These are phyloP conservation scores for Embiotoca jacksoni DNA, from an alignment of 2,113 vertebrate species.

Conservation along the genomic window DNA sequence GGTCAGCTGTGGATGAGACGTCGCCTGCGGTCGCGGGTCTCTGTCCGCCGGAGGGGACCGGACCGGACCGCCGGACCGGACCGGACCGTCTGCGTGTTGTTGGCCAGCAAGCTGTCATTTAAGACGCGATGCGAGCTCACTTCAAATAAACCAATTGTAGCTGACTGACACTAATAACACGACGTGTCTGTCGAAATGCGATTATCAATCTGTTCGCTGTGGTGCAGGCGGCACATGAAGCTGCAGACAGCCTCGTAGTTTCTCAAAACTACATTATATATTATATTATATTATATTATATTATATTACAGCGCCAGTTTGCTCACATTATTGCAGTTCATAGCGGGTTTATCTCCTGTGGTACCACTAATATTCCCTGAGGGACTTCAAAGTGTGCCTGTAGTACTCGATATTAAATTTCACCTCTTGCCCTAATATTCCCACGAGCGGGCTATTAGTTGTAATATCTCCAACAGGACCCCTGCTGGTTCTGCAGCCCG, in stretches of 20 bases:
- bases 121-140: no score
- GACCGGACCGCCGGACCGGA: no score
- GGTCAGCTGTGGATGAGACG: conserved; percentile 52
- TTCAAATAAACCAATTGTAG: conserved; percentile 16
- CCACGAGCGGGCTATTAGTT: conserved; percentile 3
- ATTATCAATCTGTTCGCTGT: conserved; percentile 52
- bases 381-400: not conserved
- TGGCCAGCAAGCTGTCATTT: no score
- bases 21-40: no score
- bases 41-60: no score
- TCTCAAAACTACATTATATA: not conserved
- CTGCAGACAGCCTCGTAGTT: conserved; percentile 25
- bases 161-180: conserved; percentile 41
- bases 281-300: conserved; percentile 2
- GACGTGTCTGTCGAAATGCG: conserved; percentile 45
- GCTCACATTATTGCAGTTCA: not conserved
- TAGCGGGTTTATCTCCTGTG: not conserved
- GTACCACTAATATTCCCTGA: conserved; percentile 10
- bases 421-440: not conserved
- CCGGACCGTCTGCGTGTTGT: no score
- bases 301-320: not conserved
- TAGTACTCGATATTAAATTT: conserved; percentile 21
- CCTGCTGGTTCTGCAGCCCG: conserved; percentile 7
- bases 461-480: not conserved
- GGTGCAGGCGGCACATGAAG: conserved; percentile 28